Percentiles rank a stretch among this genome's conserved stretches.
phyloP scores from a whole-genome alignment of 1,140 invertebrate species.

The Littorina saxatilis region DNA sequence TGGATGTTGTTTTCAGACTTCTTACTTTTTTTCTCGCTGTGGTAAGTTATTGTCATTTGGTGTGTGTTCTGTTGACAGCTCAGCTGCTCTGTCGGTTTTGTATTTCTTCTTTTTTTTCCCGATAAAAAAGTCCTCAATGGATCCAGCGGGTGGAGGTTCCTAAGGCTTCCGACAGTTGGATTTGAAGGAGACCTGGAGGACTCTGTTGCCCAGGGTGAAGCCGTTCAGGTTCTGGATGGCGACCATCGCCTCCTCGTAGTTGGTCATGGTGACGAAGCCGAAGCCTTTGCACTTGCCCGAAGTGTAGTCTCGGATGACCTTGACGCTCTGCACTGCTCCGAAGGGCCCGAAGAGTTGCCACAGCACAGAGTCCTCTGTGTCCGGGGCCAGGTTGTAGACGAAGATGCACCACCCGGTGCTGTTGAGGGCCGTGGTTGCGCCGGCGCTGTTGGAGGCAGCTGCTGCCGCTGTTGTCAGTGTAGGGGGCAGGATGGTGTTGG shows the following conservation, averaged over 20 bases:
- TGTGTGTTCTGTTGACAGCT: constrained; percentile 15
- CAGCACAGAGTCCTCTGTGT: constrained; percentile 98
- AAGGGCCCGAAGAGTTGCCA: constrained; percentile 99
- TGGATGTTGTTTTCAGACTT: no score
- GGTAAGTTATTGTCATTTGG: neutral
- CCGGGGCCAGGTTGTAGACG: constrained; percentile 98
- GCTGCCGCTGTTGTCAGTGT: constrained; percentile 60
- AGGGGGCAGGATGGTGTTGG: constrained; percentile 60
- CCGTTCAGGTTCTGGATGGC: constrained; percentile 99
- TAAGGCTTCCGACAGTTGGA: constrained; percentile 76
- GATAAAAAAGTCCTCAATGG: neutral
- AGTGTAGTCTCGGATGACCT: constrained; percentile 95
- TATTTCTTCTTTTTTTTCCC: neutral
- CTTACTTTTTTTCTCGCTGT: constrained; percentile 10
- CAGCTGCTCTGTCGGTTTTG: constrained; percentile 7
- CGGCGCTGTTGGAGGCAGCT: constrained; percentile 55
- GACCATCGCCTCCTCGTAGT: constrained; percentile 98
- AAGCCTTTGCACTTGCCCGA: constrained; percentile 99
- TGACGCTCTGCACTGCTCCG: constrained; percentile 98
- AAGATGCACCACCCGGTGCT: constrained; percentile 93
- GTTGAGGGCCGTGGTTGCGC: constrained; percentile 65
- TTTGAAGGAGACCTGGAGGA: constrained; percentile 97
- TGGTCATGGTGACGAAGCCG: constrained; percentile 99
- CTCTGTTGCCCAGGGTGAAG: constrained; percentile 96
- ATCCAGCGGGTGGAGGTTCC: neutral